Evolutionary conservation across 2,888 invertebrate species (phyloP), one percentile per base, ranked within the genome.

Genomic region (Oxytorus armatus): DNA sequence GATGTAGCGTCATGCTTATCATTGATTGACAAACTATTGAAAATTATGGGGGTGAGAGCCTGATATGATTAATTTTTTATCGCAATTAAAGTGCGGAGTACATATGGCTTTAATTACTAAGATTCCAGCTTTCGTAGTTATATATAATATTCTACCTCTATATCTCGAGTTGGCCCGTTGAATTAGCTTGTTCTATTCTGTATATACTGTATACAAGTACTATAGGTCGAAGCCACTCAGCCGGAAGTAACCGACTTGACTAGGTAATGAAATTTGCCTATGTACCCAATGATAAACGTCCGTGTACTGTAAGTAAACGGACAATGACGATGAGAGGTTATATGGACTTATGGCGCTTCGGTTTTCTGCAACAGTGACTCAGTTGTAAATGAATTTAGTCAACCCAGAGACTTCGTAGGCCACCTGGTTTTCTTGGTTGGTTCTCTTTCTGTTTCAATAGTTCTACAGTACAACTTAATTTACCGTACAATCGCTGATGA

Each of bases 241-340:
- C 79, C 74, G 74, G 82, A 83, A 83, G 84, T 86, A 88, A 87
- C 85, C 82, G 82, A 85, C 83, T 87, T 88, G 87, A 79, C 76
- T 72, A 70, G 47, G 82, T 87, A 87, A 88, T 86, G 82, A 85
- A 84, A 85, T 85, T 83, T 81, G 82, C 82, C 83, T 86, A 85
- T 87, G 83, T 80, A 82, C 76, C 65, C 69, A 76, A 47, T 74
- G 76, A 79, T 74, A 73, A 63, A 25, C 73, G 78, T 77, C 72
- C 53, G 47, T 59, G 53, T 11, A 49, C 72, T 59, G 70, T 55
- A 51, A 65, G 69, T 63, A 74, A 73, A 73, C 77, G 68, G 55
- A 77, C 21, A 25, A 10, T 8, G 23, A 16, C 53, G 73, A 68
- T 66, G 44, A 66, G 66, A 53, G 66, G 63, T 70, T 70, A 77